These are phyloP conservation scores for Otocyon megalotis DNA, from an alignment of 2,113 vertebrate genomes.

Conservation along the genomic window DNA sequence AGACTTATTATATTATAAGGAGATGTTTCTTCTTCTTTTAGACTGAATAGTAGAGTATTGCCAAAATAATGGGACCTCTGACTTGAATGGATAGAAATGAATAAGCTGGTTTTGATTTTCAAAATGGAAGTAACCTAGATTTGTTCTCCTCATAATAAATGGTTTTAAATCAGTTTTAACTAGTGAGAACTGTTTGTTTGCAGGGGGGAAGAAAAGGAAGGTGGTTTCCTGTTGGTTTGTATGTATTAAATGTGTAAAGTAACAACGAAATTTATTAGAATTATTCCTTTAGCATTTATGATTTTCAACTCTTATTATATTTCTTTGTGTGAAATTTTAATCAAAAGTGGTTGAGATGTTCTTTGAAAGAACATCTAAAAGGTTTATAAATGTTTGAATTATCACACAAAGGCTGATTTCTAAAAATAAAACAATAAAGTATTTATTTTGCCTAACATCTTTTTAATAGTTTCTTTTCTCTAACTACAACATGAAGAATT, in stretches of 20 bases:
- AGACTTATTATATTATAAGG: constrained; percentile 72
- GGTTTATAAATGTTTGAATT: constrained; percentile 85
- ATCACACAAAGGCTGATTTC: constrained; percentile 88
- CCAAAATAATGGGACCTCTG: constrained; percentile 79
- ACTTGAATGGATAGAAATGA: constrained; percentile 81
- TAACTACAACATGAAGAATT: constrained; percentile 55
- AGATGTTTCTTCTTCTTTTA: constrained; percentile 78
- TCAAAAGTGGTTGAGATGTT: constrained; percentile 84
- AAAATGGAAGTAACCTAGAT: constrained; percentile 76
- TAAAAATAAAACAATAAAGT: constrained; percentile 91
- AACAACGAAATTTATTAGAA: constrained; percentile 78
- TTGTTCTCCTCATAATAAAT: constrained; percentile 65
- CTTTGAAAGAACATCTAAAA: constrained; percentile 84
- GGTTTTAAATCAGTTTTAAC: constrained; percentile 80
- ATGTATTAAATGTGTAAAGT: constrained; percentile 83
- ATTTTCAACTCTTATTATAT: constrained; percentile 79
- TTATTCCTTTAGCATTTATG: constrained; percentile 79
- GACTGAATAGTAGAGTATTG: constrained; percentile 78
- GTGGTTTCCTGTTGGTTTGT: constrained; percentile 67
- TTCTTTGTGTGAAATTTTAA: constrained; percentile 85
- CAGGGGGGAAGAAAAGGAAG: constrained; percentile 48
- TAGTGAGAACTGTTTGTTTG: constrained; percentile 69
- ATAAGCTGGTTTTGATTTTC: constrained; percentile 78
- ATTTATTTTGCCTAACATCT: constrained; percentile 91
- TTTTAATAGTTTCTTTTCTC: constrained; percentile 73